These are phyloP conservation scores for Epirrhoe tristata DNA, from an alignment of 2,888 invertebrate genomes.

Conservation along the genomic window DNA sequence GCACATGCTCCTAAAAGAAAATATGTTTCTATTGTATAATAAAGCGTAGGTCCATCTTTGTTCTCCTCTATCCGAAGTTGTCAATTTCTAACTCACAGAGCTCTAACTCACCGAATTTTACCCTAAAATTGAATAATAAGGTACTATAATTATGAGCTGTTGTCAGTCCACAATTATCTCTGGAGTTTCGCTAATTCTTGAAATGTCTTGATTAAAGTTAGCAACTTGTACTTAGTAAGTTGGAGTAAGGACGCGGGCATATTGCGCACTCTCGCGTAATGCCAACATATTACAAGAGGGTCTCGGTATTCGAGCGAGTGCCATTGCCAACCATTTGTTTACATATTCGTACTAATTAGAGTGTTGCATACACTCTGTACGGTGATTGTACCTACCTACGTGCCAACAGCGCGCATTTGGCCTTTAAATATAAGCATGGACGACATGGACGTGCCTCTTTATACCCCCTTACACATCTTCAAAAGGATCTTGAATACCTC, in stretches of 20 bases:
- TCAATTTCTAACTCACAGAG: not conserved
- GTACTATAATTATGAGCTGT: not conserved
- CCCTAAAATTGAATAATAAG: not conserved
- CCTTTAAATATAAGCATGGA: no score
- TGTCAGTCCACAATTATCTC: not conserved
- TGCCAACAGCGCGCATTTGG: no score
- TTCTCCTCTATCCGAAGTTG: no score
- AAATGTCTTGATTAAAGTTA: slow-evolving; percentile 14
- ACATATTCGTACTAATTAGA: not conserved
- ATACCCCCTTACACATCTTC: no score
- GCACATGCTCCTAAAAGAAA: not conserved
- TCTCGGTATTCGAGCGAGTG: not conserved
- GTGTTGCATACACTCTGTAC: not conserved
- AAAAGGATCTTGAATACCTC: no score
- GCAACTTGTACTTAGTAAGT: slow-evolving; percentile 6
- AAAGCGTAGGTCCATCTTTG: not conserved
- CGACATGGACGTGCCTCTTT: no score
- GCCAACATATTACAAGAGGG: slow-evolving; percentile 11
- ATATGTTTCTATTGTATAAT: not conserved
- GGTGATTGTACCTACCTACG: not conserved
- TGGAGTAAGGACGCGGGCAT: not conserved
- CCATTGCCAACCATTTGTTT: slow-evolving; percentile 5
- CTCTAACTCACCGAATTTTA: no score
- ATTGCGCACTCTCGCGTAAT: slow-evolving; percentile 6
- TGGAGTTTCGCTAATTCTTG: not conserved